Evolutionary conservation across 2,888 invertebrate species (phyloP), one percentile per base, ranked within the genome.

Genomic region (Drosophila heteroneura): DNA sequence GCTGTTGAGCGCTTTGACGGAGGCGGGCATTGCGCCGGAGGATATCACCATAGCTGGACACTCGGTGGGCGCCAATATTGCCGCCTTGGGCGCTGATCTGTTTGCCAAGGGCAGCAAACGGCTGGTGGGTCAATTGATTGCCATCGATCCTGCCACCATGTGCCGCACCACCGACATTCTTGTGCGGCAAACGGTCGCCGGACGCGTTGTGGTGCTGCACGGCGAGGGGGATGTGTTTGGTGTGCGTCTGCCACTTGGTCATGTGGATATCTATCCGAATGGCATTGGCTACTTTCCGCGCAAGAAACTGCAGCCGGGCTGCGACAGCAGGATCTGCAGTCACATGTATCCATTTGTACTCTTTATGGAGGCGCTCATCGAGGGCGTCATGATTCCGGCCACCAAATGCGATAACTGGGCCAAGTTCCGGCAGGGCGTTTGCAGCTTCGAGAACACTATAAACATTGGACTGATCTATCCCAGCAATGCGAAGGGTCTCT

Each of bases 11-110:
- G 83, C 85, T 1, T 72, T 92, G 0, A 65, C 57, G 0, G 75
- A 79, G 22, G 78, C 86, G 1, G 92, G 90, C 16, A 66, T 92
- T 4, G 49, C 67, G 0, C 59, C 85, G 0, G 63, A 74, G 41
- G 82, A 91, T 49, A 82, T 92, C 0, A 92, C 84, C 0, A 41
- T 93, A 44, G 91, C 85, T 0, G 93, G 92, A 1, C 93, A 93
- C 44, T 93, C 93, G 9, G 92, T 92, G 35, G 93, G 93, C 6
- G 92, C 92, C 0, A 93, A 93, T 76, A 91, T 92, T n/a, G 92
- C 92, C 0, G 92, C 92, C 0, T 28, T 93, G 59, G 93, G 87
- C 0, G 91, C 92, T 0, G 76, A 82, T 16, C 52, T 89, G 2
- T 92, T 74, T 62, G 74, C 82, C 37, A 80, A 79, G 70, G 68